Conservation (phyloP, 2,113 vertebrate genomes). For the Tylochromis polylepis region DNA sequence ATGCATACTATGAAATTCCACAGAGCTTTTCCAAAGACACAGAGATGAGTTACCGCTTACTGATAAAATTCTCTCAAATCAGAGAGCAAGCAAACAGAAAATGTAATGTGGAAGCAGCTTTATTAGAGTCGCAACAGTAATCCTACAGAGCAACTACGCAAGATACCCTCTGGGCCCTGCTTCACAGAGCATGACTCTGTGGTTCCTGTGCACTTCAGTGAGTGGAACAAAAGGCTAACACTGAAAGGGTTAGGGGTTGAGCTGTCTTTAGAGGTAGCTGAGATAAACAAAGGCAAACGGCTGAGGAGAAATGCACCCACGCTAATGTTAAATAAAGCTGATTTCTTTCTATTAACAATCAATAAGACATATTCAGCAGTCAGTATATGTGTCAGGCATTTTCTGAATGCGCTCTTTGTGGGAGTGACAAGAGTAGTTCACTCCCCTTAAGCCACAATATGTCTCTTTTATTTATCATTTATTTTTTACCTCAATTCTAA, state of each 20-base stretch:
- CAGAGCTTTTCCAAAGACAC: neutral
- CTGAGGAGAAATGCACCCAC: neutral
- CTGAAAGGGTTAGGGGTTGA: neutral
- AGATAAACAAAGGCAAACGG: neutral
- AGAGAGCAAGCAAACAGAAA: neutral
- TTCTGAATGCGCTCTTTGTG: neutral
- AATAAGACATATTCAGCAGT: neutral
- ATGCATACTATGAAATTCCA: neutral
- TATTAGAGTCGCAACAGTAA: constrained; percentile 24
- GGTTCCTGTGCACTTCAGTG: neutral
- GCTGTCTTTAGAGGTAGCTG: neutral
- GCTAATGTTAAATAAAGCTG: neutral
- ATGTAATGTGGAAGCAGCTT: neutral
- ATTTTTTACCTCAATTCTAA: neutral
- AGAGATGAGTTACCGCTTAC: constrained; percentile 3
- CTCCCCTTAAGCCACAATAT: neutral
- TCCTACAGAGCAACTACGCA: neutral
- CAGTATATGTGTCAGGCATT: neutral
- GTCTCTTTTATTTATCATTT: neutral
- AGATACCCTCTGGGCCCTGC: neutral
- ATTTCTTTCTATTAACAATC: neutral
- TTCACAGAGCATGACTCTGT: neutral
- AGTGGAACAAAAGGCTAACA: neutral
- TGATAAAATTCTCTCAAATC: constrained; percentile 10
- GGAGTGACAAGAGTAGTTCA: neutral